These are phyloP conservation scores for Tribolium madens DNA, from an alignment of 1,140 invertebrate genomes.

Conservation along the genomic window DNA sequence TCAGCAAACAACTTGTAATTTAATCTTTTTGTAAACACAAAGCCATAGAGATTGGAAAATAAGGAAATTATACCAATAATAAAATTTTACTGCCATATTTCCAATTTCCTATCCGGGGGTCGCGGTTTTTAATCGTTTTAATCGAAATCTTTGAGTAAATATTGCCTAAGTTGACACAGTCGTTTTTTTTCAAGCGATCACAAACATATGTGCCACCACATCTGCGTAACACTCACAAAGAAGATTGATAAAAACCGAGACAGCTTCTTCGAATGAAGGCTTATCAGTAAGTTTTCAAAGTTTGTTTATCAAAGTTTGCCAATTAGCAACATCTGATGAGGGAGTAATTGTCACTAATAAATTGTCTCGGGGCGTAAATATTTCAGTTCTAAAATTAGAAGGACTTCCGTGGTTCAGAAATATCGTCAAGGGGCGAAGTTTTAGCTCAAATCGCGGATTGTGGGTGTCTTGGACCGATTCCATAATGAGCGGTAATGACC, in stretches of 20 bases:
- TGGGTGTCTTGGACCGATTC: slow-evolving; percentile 1
- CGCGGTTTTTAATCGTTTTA: too few species aligned
- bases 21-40: slow-evolving; percentile 39
- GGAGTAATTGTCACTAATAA: not conserved
- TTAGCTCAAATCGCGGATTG: not conserved
- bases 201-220: not conserved
- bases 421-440: slow-evolving; percentile 1
- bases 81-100: too few species aligned
- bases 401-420: not conserved
- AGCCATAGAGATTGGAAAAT: slow-evolving; percentile 38
- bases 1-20: slow-evolving; percentile 37
- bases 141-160: not conserved
- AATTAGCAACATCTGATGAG: slow-evolving; percentile 3
- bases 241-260: not conserved
- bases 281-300: not conserved
- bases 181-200: not conserved
- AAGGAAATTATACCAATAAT: slow-evolving; percentile 33
- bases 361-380: not conserved
- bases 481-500: not conserved
- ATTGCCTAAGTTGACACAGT: not conserved
- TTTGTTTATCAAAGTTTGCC: not conserved
- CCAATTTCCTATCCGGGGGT: too few species aligned
- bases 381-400: not conserved
- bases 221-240: not conserved
- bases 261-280: not conserved